Evolutionary conservation across 2,888 invertebrate genomes (phyloP).

Genomic region (Bombylius discolor): DNA sequence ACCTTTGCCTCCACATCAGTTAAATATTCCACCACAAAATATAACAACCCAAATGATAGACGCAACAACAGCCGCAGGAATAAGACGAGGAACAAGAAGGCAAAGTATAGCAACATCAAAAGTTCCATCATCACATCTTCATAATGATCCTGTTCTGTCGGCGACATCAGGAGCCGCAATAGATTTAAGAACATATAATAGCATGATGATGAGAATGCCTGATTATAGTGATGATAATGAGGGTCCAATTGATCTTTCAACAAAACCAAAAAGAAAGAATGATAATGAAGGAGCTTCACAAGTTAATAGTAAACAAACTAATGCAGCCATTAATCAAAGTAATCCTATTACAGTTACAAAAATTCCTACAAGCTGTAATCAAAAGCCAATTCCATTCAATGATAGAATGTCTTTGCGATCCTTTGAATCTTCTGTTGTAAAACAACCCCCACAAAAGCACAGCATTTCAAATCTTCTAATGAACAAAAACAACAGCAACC

Average conservation of each 20-base stretch:
- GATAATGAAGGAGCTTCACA: neutral
- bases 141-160: neutral
- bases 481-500: no score
- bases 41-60: neutral
- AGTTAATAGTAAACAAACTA: no score
- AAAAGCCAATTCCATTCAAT: no score
- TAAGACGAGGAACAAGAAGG: neutral
- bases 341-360: no score
- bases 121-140: neutral
- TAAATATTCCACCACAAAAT: neutral
- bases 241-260: neutral
- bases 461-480: no score
- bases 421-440: no score
- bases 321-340: no score
- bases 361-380: no score
- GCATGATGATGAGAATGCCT: neutral
- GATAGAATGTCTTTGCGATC: no score
- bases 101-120: neutral
- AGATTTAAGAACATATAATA: neutral
- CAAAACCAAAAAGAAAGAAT: neutral
- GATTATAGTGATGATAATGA: neutral
- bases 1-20: neutral
- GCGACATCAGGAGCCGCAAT: neutral
- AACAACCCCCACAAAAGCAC: no score
- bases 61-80: no score